A percentile compares a stretch with the other conserved stretches of the same genome.
phyloP scores from a whole-genome alignment of 2,113 vertebrate genomes.

The Campylomormyrus tamandua region DNA sequence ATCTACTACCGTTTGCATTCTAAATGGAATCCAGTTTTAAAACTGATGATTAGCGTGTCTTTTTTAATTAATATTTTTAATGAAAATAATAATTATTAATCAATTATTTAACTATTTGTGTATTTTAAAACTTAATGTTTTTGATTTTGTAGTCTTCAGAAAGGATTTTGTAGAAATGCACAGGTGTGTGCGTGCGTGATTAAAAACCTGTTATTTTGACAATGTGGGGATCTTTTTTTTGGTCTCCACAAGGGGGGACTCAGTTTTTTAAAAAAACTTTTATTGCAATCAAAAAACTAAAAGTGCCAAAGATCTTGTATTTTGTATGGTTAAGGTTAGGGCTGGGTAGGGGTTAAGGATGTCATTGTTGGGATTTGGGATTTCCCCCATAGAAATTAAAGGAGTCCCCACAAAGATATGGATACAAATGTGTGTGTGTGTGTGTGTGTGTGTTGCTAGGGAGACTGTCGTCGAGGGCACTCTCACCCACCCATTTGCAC shows the following conservation, averaged over 20 bases:
- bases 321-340: not conserved
- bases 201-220: not conserved
- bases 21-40: not conserved
- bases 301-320: not conserved
- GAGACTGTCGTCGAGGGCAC: constrained; percentile 92
- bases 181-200: not conserved
- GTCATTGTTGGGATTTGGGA: not conserved
- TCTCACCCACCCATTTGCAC: constrained; percentile 88
- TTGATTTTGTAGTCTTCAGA: not conserved
- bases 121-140: not conserved
- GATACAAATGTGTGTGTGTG: not conserved
- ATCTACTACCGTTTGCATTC: not conserved
- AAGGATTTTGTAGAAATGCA: not conserved
- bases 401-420: not conserved
- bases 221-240: not conserved
- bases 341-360: not conserved
- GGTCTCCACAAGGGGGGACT: not conserved
- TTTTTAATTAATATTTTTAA: not conserved
- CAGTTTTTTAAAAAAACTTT: not conserved
- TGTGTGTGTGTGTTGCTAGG: constrained; percentile 49
- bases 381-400: not conserved
- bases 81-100: not conserved
- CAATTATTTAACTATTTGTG: not conserved
- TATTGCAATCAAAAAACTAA: not conserved
- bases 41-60: not conserved